Percentiles rank a stretch among this genome's conserved stretches.
phyloP scores from a whole-genome alignment of 1,140 invertebrate genomes.

The Phthorimaea operculella region DNA sequence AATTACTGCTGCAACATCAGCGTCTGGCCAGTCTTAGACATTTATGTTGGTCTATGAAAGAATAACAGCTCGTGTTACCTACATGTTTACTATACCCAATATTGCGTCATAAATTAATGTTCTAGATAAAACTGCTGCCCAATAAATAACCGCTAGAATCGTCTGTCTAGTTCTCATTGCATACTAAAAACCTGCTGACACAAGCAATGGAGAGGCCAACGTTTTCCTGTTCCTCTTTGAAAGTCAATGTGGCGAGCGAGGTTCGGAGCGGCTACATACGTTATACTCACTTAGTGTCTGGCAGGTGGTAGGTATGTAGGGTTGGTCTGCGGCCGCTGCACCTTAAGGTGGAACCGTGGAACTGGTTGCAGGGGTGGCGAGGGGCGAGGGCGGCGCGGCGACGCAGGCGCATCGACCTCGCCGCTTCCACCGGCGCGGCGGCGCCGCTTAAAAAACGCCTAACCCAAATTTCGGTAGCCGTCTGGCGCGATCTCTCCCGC shows the following conservation, averaged over 20 bases:
- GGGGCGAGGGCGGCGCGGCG: constrained; percentile 21
- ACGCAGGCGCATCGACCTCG: constrained; percentile 54
- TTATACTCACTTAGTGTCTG: constrained; percentile 56
- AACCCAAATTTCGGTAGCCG: constrained; percentile 62
- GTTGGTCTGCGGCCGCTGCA: constrained; percentile 48
- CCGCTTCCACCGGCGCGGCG: constrained; percentile 37
- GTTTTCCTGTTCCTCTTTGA: constrained; percentile 35
- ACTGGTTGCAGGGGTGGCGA: constrained; percentile 41
- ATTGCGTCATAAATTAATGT: too few species aligned
- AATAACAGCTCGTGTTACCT: too few species aligned
- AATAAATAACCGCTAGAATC: too few species aligned
- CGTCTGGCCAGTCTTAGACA: too few species aligned
- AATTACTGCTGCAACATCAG: too few species aligned
- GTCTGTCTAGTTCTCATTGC: too few species aligned
- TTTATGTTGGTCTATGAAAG: too few species aligned
- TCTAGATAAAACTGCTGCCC: too few species aligned
- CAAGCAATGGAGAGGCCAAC: background rate
- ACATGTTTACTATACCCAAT: too few species aligned
- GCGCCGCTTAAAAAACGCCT: constrained; percentile 52
- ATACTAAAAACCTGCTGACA: background rate
- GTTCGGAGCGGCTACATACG: constrained; percentile 9
- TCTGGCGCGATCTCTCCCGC: constrained; percentile 45
- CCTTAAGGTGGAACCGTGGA: constrained; percentile 55
- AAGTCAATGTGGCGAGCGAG: constrained; percentile 21
- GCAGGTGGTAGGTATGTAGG: constrained; percentile 61